Base-by-base conservation (phyloP, 2,888 invertebrate species). In the Drosophila helvetica region DNA sequence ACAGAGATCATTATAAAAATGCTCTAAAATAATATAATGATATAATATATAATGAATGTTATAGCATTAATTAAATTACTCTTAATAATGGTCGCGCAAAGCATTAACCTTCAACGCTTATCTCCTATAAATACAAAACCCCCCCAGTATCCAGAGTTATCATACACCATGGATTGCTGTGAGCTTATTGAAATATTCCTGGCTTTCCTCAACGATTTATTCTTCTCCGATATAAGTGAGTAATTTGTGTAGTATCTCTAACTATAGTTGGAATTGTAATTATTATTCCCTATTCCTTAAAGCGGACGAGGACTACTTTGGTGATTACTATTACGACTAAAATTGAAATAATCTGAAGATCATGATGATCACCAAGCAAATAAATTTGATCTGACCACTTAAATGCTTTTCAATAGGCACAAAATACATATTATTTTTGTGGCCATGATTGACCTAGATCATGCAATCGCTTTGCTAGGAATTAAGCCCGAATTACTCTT, bases 261-360 rank as follows among this genome's bases (percentile, higher is more conserved):
- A 22, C 27, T 38, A n/a, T 9, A 1, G 4, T 3, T 25, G 8
- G 10, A 30, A 18, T 33, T 25, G 6, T 15, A 30, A 18, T 33
- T 50, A 3, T 12, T 50, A 25, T 1, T 25, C 15, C 19, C 7
- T 33, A 12, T 25, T 50, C 51, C 63, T n/a, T 7, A 22, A 45
- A 81, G 85, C 82, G 53, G 78, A 75, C 64, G 73, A 45, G 27
- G 73, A 80, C 2, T 82, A 82, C 52, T 82, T 77, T 57, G 79
- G 75, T 18, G 60, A 60, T 17, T 54, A 76, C 38, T 54, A 71
- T 65, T 18, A 73, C 50, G 51, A 77, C 38, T 54, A 62, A 25
- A 19, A 72, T 38, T 70, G 54, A 60, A 59, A 66, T 67, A 65
- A 59, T 33, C 50, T 38, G 18, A 8, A 42, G 3, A 33, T 27